These are phyloP conservation scores for Cyprinus carpio DNA, from an alignment of 2,113 vertebrate genomes.

Conservation along the genomic window DNA sequence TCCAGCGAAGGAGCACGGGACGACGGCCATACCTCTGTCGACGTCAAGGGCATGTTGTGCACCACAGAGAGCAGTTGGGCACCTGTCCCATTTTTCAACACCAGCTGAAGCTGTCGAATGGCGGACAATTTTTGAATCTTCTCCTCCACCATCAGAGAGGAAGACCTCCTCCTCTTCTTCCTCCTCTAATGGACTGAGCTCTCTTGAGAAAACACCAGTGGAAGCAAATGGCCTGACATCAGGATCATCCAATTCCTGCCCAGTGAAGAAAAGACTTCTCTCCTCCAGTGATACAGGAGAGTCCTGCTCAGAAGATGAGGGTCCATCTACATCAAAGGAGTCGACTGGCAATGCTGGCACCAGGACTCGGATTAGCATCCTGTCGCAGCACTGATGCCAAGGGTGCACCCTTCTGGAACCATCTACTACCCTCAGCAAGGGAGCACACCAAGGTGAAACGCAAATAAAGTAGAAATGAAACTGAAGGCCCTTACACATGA, in stretches of 20 bases:
- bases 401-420: constrained; percentile 95
- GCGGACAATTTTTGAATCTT: constrained; percentile 71
- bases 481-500: background rate
- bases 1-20: constrained; percentile 61
- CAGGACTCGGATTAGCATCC: constrained; percentile 78
- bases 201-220: constrained; percentile 77
- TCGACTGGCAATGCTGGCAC: constrained; percentile 75
- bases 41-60: constrained; percentile 62
- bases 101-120: constrained; percentile 70
- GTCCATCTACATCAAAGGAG: constrained; percentile 81
- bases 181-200: constrained; percentile 68
- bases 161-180: constrained; percentile 50
- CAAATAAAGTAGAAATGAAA: background rate
- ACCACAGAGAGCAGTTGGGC: constrained; percentile 52
- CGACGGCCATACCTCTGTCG: constrained; percentile 38
- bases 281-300: constrained; percentile 78
- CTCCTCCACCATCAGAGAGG: constrained; percentile 63
- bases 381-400: constrained; percentile 96
- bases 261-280: constrained; percentile 86
- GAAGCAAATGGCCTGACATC: constrained; percentile 61
- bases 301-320: constrained; percentile 85
- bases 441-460: constrained; percentile 76
- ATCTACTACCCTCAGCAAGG: constrained; percentile 84
- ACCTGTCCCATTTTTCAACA: constrained; percentile 67
- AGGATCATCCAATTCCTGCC: constrained; percentile 65